Evolutionary conservation across 1,140 invertebrate genomes (phyloP).

Genomic region (Yoshiicerus persimilis): DNA sequence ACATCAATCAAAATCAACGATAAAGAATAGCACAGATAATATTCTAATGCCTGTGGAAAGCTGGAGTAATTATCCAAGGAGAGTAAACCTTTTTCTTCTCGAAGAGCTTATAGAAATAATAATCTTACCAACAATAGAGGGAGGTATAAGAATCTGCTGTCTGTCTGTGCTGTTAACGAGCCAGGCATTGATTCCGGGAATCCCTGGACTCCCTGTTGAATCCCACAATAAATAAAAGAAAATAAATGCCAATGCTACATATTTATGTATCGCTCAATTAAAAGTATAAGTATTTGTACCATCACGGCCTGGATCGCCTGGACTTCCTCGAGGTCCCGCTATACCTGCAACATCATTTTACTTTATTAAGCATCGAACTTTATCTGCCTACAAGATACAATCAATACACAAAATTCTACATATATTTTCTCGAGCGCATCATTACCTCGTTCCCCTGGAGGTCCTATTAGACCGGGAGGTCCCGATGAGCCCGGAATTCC

Average conservation of each 20-base stretch:
- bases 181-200: constrained; percentile 74
- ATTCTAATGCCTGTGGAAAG: too few relatives aligned
- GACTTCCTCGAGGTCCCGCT: not conserved
- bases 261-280: not conserved
- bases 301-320: not conserved
- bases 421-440: not conserved
- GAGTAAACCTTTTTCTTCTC: too few relatives aligned
- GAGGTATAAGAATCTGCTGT: constrained; percentile 70
- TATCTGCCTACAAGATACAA: not conserved
- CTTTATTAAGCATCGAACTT: not conserved
- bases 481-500: constrained; percentile 61
- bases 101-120: not conserved
- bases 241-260: not conserved
- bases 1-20: too few relatives aligned
- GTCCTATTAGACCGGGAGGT: constrained; percentile 62
- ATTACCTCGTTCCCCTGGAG: constrained; percentile 57
- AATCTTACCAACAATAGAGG: constrained; percentile 68
- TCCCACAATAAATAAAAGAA: constrained; percentile 52
- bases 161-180: constrained; percentile 62
- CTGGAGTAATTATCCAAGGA: too few relatives aligned
- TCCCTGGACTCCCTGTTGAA: constrained; percentile 61
- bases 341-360: not conserved
- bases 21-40: too few relatives aligned
- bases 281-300: not conserved
- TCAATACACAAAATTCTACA: not conserved